phyloP scores from a whole-genome alignment of 2,888 invertebrate species.

The Plebejus anna region DNA sequence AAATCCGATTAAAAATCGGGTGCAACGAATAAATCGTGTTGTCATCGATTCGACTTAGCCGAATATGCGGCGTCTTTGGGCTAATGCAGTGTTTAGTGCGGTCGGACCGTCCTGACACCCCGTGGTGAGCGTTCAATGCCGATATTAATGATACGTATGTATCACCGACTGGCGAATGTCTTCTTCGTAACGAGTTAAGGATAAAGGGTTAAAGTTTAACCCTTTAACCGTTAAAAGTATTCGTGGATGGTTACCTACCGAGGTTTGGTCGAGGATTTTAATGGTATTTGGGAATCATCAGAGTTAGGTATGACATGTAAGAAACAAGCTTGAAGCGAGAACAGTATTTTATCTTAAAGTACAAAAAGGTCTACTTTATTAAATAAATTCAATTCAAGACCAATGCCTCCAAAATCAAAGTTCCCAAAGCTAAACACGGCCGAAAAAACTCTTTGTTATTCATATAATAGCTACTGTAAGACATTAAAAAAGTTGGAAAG shows the following conservation, averaged over 20 bases:
- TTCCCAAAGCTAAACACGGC: background rate
- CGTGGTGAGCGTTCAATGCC: conserved; percentile 67
- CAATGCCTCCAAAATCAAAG: background rate
- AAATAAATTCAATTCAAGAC: background rate
- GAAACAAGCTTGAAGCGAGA: too few relatives aligned
- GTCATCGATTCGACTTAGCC: conserved; percentile 70
- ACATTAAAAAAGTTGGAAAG: conserved; percentile 41
- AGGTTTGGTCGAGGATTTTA: too few relatives aligned
- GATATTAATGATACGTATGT: conserved; percentile 69
- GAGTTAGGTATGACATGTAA: too few relatives aligned
- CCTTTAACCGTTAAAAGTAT: background rate
- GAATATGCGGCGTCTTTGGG: conserved; percentile 69
- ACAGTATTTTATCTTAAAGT: background rate
- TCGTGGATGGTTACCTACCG: background rate
- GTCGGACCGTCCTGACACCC: conserved; percentile 55
- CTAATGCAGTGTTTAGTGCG: conserved; percentile 72
- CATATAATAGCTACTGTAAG: conserved; percentile 29
- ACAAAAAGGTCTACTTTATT: background rate
- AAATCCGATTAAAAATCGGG: conserved; percentile 70
- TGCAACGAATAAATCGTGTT: conserved; percentile 71
- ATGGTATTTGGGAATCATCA: too few relatives aligned
- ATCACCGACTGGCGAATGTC: conserved; percentile 61
- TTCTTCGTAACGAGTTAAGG: conserved; percentile 45
- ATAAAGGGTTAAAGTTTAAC: background rate
- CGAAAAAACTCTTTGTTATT: conserved; percentile 17